A percentile compares a stretch with the other conserved stretches of the same genome.
phyloP scores from a whole-genome alignment of 2,797 vertebrate species.

The Oceanodroma leucorhoa region DNA sequence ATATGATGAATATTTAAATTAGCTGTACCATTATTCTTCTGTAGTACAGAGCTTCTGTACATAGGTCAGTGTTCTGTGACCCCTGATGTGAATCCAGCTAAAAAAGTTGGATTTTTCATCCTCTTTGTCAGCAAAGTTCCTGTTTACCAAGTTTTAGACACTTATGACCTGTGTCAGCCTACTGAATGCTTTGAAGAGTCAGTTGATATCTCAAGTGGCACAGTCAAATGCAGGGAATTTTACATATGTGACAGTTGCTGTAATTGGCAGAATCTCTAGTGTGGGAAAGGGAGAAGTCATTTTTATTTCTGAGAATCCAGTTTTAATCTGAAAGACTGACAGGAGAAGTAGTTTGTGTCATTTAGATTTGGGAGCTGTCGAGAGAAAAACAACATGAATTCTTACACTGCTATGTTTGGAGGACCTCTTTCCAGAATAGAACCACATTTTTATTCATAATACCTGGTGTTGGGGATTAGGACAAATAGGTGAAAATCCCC shows the following conservation, averaged over 20 bases:
- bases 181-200: not conserved
- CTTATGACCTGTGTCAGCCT: not conserved
- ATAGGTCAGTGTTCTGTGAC: not conserved
- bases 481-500: not conserved
- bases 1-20: not conserved
- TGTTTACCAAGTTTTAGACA: not conserved
- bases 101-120: not conserved
- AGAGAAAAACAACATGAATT: fast-evolving
- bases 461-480: not conserved
- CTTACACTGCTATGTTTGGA: not conserved
- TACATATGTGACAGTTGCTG: fast-evolving
- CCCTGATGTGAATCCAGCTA: not conserved
- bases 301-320: not conserved
- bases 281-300: not conserved
- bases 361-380: not conserved
- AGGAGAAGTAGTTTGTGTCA: not conserved
- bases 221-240: not conserved
- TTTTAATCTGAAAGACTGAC: not conserved
- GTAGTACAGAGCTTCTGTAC: not conserved
- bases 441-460: not conserved
- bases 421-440: not conserved
- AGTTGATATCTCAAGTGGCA: not conserved
- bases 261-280: not conserved
- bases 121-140: not conserved
- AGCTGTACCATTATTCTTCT: not conserved